Evolutionary conservation across 1,140 invertebrate genomes (phyloP).

Genomic region (Watersipora subatra): DNA sequence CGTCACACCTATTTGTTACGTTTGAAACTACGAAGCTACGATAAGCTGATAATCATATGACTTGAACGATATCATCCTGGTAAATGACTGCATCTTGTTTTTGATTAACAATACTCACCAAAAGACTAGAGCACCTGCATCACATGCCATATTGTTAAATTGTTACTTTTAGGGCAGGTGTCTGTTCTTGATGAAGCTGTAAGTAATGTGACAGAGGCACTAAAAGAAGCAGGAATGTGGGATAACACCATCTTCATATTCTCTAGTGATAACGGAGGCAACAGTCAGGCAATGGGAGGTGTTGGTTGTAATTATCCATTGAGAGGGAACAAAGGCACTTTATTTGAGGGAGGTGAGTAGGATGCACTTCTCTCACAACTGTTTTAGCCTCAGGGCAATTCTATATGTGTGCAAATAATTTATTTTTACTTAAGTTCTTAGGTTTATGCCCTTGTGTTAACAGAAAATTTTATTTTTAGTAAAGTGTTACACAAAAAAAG

Average conservation of each 20-base stretch:
- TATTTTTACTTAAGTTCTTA: neutral
- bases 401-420: neutral
- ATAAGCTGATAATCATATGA: too few species aligned
- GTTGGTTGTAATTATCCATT: neutral
- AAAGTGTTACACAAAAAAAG: neutral
- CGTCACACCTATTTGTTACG: too few species aligned
- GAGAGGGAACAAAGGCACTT: constrained; percentile 54
- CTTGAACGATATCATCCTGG: too few species aligned
- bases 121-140: too few species aligned
- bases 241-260: constrained; percentile 32
- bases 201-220: constrained; percentile 37
- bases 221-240: constrained; percentile 39
- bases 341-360: constrained; percentile 78
- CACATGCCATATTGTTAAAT: too few species aligned
- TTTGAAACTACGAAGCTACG: too few species aligned
- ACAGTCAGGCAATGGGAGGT: neutral
- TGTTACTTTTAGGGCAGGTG: neutral
- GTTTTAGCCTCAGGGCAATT: too few species aligned
- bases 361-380: too few species aligned
- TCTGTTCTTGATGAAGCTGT: constrained; percentile 37
- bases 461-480: neutral
- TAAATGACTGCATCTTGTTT: too few species aligned
- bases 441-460: neutral
- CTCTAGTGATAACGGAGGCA: neutral
- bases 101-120: too few species aligned